A percentile compares a stretch with the other conserved stretches of the same genome.
These are phyloP conservation scores for Rutpela maculata DNA, from an alignment of 2,888 invertebrate genomes.

Conservation along the genomic window DNA sequence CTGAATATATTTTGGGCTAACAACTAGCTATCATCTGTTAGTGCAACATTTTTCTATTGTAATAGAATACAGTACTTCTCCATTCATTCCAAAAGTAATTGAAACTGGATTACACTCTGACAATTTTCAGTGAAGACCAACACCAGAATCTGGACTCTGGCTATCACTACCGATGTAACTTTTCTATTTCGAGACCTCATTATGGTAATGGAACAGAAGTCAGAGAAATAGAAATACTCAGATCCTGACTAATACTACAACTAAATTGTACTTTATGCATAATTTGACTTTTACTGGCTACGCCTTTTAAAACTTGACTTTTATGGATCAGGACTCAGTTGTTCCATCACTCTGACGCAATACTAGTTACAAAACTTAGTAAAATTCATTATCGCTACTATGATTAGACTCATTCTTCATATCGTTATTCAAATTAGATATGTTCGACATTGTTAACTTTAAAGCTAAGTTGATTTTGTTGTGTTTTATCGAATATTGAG, in stretches of 20 bases:
- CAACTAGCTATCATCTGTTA: background rate
- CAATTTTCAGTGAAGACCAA: no score
- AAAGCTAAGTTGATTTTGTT: conserved; percentile 56
- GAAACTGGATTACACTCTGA: background rate
- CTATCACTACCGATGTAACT: background rate
- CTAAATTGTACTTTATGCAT: conserved; percentile 19
- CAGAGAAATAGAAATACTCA: conserved; percentile 14
- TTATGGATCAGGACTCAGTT: background rate
- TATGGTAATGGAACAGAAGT: background rate
- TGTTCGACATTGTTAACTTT: conserved; percentile 57
- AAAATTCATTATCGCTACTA: conserved; percentile 64
- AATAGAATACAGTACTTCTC: background rate
- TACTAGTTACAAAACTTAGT: conserved; percentile 40
- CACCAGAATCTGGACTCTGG: background rate
- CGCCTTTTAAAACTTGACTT: conserved; percentile 7
- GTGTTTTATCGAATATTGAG: conserved; percentile 40
- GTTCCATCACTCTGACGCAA: background rate
- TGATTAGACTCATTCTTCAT: conserved; percentile 56
- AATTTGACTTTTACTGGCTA: conserved; percentile 21
- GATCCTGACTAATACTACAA: background rate
- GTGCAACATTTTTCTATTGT: no score
- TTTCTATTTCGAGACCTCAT: background rate
- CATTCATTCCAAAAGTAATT: background rate
- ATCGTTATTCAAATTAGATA: conserved; percentile 52
- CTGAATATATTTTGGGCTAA: no score